phyloP scores from a whole-genome alignment of 2,113 vertebrate species.

The Andinoacara biseriatus region DNA sequence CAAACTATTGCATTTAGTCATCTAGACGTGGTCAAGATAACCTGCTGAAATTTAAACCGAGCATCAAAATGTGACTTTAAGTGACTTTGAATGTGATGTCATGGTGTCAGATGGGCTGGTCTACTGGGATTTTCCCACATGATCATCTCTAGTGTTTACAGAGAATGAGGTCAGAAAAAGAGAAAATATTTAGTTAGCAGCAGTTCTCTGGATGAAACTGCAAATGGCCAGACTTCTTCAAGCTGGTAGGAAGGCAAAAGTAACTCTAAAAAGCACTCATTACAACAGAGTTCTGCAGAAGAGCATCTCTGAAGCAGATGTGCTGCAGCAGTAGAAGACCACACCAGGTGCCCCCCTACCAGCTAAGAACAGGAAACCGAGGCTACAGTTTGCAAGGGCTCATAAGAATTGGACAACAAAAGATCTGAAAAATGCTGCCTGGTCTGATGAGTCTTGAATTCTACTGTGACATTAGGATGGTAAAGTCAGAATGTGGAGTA shows the following conservation, averaged over 20 bases:
- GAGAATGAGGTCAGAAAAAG: neutral
- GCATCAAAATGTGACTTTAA: neutral
- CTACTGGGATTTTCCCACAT: neutral
- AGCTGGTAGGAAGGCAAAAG: neutral
- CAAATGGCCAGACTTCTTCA: neutral
- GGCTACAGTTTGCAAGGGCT: too few species aligned
- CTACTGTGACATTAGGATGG: too few species aligned
- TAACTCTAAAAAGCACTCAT: too few species aligned
- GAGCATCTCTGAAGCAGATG: too few species aligned
- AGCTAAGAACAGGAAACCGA: too few species aligned
- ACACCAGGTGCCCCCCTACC: too few species aligned
- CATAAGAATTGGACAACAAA: too few species aligned
- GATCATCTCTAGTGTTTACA: neutral
- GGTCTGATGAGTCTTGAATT: too few species aligned
- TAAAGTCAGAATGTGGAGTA: too few species aligned
- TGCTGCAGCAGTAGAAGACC: too few species aligned
- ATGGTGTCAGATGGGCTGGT: neutral
- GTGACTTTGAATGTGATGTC: neutral
- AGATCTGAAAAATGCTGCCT: too few species aligned
- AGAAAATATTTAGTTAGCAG: neutral
- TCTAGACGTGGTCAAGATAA: neutral
- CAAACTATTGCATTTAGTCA: neutral
- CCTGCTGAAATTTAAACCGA: neutral
- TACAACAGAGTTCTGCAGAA: too few species aligned
- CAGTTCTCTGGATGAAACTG: neutral